These are phyloP conservation scores for Lycaena phlaeas DNA, from an alignment of 2,888 invertebrate genomes.

Conservation along the genomic window DNA sequence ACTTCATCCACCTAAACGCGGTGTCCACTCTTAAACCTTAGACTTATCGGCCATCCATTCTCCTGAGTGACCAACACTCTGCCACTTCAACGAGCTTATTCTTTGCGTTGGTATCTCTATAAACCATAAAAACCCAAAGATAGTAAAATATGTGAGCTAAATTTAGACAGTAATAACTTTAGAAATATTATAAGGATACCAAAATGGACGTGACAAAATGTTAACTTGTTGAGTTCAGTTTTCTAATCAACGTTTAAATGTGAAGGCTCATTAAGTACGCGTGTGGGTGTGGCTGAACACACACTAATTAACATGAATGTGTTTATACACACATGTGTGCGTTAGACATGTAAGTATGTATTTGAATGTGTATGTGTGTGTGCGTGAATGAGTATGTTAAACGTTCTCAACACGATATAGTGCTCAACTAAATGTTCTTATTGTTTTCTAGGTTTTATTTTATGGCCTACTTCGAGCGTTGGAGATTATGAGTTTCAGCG, in stretches of 20 bases:
- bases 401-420: constrained; percentile 35
- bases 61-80: no score
- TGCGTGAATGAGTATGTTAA: constrained; percentile 52
- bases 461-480: no score
- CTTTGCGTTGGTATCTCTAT: no score
- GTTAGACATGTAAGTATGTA: background rate
- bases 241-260: constrained; percentile 41
- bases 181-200: no score
- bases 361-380: constrained; percentile 23
- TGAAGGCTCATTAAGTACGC: constrained; percentile 36
- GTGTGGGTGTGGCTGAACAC: constrained; percentile 22
- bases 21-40: no score
- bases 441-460: constrained; percentile 17
- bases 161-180: no score
- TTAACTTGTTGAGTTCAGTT: constrained; percentile 19
- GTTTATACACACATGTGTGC: background rate
- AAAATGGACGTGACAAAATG: background rate
- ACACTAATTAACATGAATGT: constrained; percentile 12
- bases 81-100: no score
- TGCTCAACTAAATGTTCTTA: constrained; percentile 32
- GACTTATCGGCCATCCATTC: no score
- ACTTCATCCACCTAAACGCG: no score
- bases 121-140: no score
- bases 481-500: no score
- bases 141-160: no score